Percentiles rank a stretch among this genome's conserved stretches.
Evolutionary conservation across 2,888 invertebrate species (phyloP).

Genomic region (Electrophaes corylata): DNA sequence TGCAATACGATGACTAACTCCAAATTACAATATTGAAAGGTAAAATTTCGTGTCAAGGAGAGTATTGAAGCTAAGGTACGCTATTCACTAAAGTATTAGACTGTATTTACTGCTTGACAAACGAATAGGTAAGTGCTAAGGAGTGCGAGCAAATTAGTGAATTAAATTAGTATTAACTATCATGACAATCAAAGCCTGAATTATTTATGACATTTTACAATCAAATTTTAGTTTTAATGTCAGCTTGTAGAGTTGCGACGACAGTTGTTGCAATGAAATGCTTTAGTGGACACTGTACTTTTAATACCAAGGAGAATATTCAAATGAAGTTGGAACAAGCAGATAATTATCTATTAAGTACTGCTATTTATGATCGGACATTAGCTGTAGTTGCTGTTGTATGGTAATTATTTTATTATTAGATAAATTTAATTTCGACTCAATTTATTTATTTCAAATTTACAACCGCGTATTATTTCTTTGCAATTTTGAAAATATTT

Average conservation of each 20-base stretch:
- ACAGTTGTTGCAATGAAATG: too few relatives aligned
- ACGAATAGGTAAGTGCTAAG: too few relatives aligned
- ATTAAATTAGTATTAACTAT: too few relatives aligned
- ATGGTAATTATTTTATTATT: conserved; percentile 3
- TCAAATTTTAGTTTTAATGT: too few relatives aligned
- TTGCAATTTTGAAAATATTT: too few relatives aligned
- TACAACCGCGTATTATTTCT: too few relatives aligned
- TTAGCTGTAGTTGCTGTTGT: conserved; percentile 3
- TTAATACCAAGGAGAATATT: conserved; percentile 28
- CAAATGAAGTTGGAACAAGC: conserved; percentile 28
- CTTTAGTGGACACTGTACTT: conserved; percentile 4
- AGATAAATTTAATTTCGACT: conserved; percentile 5
- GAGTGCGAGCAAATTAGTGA: too few relatives aligned
- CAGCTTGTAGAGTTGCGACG: too few relatives aligned
- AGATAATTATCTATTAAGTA: conserved; percentile 25
- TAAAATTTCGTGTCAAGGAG: conserved; percentile 36
- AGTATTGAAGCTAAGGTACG: conserved; percentile 25
- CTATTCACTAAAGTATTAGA: not conserved
- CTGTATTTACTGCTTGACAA: too few relatives aligned
- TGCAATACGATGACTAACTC: conserved; percentile 33
- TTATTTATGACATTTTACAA: too few relatives aligned
- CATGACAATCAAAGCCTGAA: too few relatives aligned
- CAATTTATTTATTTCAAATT: not conserved
- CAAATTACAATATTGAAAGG: conserved; percentile 35
- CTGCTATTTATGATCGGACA: conserved; percentile 25